phyloP scores from a whole-genome alignment of 1,140 invertebrate genomes.

The Laupala kohalensis region DNA sequence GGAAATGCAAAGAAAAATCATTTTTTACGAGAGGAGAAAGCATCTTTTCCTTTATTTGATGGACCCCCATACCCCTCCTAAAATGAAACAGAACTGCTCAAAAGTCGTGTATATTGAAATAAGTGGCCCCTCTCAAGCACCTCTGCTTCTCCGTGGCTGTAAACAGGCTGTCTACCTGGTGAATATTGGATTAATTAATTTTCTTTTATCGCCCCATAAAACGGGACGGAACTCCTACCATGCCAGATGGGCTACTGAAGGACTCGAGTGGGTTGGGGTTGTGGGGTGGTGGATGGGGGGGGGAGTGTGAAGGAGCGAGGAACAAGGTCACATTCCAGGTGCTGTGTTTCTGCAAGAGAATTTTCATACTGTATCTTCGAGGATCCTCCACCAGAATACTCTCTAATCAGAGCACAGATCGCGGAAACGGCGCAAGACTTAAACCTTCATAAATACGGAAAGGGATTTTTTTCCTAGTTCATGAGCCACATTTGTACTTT shows the following conservation, averaged over 20 bases:
- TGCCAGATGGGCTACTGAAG: too few relatives aligned
- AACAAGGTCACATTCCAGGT: neutral
- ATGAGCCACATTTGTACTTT: too few relatives aligned
- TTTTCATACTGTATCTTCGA: too few relatives aligned
- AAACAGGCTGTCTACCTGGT: neutral
- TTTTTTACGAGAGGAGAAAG: neutral
- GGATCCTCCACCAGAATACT: neutral
- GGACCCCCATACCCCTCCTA: neutral
- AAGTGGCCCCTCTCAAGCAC: neutral
- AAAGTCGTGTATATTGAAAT: neutral
- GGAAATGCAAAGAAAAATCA: too few relatives aligned
- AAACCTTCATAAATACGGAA: too few relatives aligned
- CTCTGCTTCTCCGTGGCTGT: neutral
- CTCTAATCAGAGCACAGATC: too few relatives aligned
- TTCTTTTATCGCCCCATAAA: neutral
- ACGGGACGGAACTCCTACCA: too few relatives aligned
- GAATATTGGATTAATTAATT: neutral
- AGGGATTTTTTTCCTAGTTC: too few relatives aligned
- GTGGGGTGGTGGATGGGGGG: neutral
- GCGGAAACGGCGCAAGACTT: too few relatives aligned
- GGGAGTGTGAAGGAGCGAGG: neutral
- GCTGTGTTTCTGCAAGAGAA: too few relatives aligned
- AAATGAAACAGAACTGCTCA: neutral
- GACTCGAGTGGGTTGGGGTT: neutral
- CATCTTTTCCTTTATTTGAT: neutral